Conservation (phyloP, 2,888 invertebrate genomes). For the Argyresthia goedartella region DNA sequence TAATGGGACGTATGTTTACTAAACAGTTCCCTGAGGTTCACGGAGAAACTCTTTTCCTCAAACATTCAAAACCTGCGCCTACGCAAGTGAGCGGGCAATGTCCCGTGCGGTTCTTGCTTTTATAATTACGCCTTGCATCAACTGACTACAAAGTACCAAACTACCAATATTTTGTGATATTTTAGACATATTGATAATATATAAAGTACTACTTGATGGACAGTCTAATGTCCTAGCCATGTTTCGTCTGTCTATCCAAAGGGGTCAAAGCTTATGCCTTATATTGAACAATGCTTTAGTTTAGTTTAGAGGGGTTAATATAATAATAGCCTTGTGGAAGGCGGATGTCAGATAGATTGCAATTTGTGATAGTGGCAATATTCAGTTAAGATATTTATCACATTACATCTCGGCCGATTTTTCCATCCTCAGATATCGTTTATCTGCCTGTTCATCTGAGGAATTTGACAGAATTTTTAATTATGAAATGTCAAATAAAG, state of each 20-base stretch:
- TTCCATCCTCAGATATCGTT: too few species aligned
- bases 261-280: constrained; percentile 12
- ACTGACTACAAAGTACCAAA: neutral
- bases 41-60: constrained; percentile 2
- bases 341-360: too few species aligned
- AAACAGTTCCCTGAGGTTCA: neutral
- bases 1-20: neutral
- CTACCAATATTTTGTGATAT: neutral
- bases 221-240: constrained; percentile 16
- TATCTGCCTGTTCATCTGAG: too few species aligned
- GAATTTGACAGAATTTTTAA: too few species aligned
- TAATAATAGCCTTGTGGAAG: too few species aligned
- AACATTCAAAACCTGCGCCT: constrained; percentile 12
- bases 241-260: constrained; percentile 17
- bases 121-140: constrained; percentile 15
- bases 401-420: too few species aligned
- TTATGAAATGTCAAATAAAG: too few species aligned
- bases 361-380: too few species aligned
- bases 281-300: too few species aligned
- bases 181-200: too few species aligned
- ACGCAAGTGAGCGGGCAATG: constrained; percentile 24
- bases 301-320: too few species aligned
- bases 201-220: constrained; percentile 16
- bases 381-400: too few species aligned
- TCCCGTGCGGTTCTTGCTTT: constrained; percentile 17